phyloP scores from a whole-genome alignment of 2,797 vertebrate species.

The Tokudaia muenninki region DNA sequence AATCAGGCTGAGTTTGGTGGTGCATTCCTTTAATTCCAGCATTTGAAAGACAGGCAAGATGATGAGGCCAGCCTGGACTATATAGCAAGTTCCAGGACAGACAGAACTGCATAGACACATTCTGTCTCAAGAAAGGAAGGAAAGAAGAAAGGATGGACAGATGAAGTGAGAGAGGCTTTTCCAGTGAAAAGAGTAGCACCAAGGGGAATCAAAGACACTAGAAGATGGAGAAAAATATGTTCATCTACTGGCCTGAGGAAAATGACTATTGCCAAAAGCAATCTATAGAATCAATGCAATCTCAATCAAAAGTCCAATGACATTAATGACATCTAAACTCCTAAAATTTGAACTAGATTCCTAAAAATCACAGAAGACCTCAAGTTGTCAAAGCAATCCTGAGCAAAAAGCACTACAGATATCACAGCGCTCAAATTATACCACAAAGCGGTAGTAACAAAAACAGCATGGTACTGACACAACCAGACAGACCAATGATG shows the following conservation, averaged over 20 bases:
- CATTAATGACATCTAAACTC: neutral
- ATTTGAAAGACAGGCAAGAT: neutral
- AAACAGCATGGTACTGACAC: neutral
- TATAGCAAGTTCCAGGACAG: neutral
- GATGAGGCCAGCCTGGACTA: neutral
- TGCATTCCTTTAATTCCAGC: neutral
- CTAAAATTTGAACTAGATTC: neutral
- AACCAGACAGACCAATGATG: neutral
- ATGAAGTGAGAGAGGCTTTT: neutral
- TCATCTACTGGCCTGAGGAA: neutral
- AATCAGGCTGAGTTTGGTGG: neutral
- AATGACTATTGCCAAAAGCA: neutral
- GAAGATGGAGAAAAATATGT: neutral
- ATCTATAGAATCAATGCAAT: neutral
- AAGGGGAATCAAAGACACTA: neutral
- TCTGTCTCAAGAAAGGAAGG: neutral
- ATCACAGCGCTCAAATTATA: neutral
- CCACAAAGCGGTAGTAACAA: neutral
- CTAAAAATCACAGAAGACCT: neutral
- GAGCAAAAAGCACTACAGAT: neutral
- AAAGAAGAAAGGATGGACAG: neutral
- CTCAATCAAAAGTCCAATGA: neutral
- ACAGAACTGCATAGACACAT: neutral
- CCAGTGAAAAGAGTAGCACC: neutral
- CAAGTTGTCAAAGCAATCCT: neutral